phyloP scores from a whole-genome alignment of 1,140 invertebrate genomes.

The Cepaea nemoralis region DNA sequence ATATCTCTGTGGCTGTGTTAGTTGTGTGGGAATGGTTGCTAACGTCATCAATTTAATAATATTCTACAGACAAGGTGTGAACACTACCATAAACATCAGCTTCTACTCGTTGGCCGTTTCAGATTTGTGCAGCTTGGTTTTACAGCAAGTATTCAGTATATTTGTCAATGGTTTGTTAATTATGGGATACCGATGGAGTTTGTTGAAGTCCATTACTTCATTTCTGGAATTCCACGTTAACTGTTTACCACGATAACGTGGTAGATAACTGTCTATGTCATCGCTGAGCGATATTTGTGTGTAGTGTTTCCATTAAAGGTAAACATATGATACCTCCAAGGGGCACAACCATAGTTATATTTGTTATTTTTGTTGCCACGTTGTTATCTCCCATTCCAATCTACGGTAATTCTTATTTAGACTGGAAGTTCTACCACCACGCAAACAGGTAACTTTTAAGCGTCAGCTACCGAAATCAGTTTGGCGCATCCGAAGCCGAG shows the following conservation, averaged over 20 bases:
- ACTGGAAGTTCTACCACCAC: slow-evolving; percentile 14
- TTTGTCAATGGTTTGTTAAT: not conserved
- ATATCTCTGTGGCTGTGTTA: not conserved
- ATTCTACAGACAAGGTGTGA: not conserved
- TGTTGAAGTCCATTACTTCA: not conserved
- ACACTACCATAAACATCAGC: slow-evolving; percentile 8
- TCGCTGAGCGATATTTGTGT: not conserved
- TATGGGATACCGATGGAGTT: not conserved
- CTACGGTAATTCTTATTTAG: not conserved
- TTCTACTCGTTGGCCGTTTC: not conserved
- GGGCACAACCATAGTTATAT: not conserved
- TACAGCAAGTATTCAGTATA: not conserved
- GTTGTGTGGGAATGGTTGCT: not conserved
- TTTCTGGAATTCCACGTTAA: not conserved
- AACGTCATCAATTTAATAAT: not conserved
- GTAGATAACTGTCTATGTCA: not conserved
- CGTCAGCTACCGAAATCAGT: not conserved
- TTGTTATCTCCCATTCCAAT: not conserved
- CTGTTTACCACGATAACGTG: not conserved
- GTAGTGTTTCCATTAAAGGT: not conserved
- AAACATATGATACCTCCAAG: not conserved
- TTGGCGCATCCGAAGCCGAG: not conserved
- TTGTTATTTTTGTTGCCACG: not conserved
- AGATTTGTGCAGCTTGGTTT: not conserved
- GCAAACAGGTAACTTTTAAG: not conserved